phyloP scores from a whole-genome alignment of 2,113 vertebrate genomes.

The Proteles cristata region DNA sequence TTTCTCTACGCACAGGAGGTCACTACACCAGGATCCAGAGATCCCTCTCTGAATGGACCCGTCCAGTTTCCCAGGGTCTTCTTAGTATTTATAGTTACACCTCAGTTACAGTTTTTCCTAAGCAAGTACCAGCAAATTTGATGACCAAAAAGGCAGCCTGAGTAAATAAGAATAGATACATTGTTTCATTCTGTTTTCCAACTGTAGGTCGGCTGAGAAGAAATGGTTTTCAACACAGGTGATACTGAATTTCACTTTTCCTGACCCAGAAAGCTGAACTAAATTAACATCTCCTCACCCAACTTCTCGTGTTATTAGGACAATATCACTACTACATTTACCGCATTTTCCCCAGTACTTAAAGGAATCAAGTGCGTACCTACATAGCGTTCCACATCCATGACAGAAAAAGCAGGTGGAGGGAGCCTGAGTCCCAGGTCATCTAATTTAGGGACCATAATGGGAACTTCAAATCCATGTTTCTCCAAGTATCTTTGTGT shows the following conservation, averaged over 20 bases:
- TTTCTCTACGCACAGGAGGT: neutral
- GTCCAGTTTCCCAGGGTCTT: neutral
- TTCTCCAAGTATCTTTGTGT: constrained; percentile 96
- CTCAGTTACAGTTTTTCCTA: neutral
- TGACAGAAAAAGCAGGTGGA: constrained; percentile 92
- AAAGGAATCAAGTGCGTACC: constrained; percentile 88
- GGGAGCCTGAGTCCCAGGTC: constrained; percentile 96
- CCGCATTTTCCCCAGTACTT: constrained; percentile 29
- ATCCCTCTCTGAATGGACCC: neutral
- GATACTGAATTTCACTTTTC: neutral
- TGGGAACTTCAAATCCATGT: constrained; percentile 95
- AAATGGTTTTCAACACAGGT: neutral
- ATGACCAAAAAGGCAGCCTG: neutral
- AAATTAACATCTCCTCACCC: neutral
- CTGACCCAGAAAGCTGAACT: constrained; percentile 10
- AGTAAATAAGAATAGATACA: neutral
- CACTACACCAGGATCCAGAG: neutral
- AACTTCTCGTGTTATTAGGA: neutral
- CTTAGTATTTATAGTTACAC: neutral
- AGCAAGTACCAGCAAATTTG: neutral
- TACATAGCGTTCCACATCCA: constrained; percentile 96
- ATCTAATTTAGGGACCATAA: constrained; percentile 93
- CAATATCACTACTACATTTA: constrained; percentile 42
- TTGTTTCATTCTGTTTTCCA: neutral
- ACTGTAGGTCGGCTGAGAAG: neutral